Percentiles rank a stretch among this genome's conserved stretches.
Conservation (phyloP, 2,797 vertebrate genomes). For the Threskiornis aethiopicus region DNA sequence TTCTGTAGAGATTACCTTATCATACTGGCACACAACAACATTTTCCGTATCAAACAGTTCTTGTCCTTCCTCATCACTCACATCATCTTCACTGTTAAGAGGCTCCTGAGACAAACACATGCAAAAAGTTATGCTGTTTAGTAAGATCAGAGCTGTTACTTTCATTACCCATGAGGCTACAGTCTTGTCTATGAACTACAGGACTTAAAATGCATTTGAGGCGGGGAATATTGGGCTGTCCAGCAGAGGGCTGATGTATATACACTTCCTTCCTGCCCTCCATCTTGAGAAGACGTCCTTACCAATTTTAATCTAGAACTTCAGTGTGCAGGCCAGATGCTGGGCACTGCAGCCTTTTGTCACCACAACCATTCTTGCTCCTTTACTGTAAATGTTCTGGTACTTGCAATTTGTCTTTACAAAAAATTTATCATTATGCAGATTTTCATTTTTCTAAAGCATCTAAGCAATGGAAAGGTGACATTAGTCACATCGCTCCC, state of each 20-base stretch:
- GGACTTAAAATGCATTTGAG: background rate
- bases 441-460: background rate
- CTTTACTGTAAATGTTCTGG: background rate
- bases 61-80: constrained; percentile 96
- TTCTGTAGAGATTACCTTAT: constrained; percentile 85
- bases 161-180: background rate
- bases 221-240: background rate
- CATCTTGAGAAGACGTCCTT: background rate
- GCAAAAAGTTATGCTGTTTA: background rate
- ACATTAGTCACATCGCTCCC: background rate
- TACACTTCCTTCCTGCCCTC: background rate
- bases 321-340: background rate
- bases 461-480: background rate
- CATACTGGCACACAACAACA: constrained; percentile 98
- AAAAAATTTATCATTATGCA: background rate
- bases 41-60: constrained; percentile 98
- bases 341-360: background rate
- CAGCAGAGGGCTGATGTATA: background rate
- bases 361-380: background rate
- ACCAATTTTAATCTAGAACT: background rate
- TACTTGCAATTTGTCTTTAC: background rate
- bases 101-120: constrained; percentile 83
- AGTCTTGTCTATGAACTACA: background rate
- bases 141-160: background rate
- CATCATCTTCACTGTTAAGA: constrained; percentile 95